A percentile compares a stretch with the other conserved stretches of the same genome.
Evolutionary conservation across 2,888 invertebrate genomes (phyloP).

Genomic region (Melipona beecheii): DNA sequence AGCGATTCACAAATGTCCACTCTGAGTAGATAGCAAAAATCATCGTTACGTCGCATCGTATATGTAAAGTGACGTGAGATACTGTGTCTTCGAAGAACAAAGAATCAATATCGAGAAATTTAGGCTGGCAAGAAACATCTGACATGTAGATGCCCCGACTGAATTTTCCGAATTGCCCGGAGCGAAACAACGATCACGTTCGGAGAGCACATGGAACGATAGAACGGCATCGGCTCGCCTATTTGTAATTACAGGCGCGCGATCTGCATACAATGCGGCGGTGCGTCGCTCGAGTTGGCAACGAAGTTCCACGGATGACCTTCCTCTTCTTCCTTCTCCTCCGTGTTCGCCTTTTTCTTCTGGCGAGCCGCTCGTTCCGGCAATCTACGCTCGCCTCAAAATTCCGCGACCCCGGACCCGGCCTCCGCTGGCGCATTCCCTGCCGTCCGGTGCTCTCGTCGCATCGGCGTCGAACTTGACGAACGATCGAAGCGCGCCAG

Average conservation of each 20-base stretch:
- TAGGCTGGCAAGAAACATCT: no score
- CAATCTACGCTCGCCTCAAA: conserved; percentile 56
- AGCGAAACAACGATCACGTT: background rate
- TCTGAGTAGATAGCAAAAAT: no score
- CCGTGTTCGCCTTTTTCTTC: conserved; percentile 32
- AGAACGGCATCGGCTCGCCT: conserved; percentile 63
- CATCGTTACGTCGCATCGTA: no score
- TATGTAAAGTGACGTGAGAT: no score
- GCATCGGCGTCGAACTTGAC: conserved; percentile 38
- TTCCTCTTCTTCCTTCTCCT: conserved; percentile 55
- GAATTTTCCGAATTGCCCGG: background rate
- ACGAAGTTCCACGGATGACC: conserved; percentile 63
- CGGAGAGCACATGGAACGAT: background rate
- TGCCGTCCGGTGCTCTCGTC: conserved; percentile 19
- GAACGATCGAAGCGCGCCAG: conserved; percentile 27
- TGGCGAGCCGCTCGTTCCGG: conserved; percentile 53
- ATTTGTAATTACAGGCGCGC: conserved; percentile 74
- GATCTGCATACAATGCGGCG: conserved; percentile 77
- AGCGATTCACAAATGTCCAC: no score
- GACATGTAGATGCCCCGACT: background rate
- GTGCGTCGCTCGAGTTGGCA: conserved; percentile 74
- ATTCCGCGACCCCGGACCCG: conserved; percentile 47
- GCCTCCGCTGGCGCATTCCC: conserved; percentile 41
- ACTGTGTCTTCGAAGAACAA: no score
- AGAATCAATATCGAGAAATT: no score